Evolutionary conservation across 2,113 vertebrate genomes (phyloP), one percentile per base, ranked within the genome.

Genomic region (Collichthys lucidus): DNA sequence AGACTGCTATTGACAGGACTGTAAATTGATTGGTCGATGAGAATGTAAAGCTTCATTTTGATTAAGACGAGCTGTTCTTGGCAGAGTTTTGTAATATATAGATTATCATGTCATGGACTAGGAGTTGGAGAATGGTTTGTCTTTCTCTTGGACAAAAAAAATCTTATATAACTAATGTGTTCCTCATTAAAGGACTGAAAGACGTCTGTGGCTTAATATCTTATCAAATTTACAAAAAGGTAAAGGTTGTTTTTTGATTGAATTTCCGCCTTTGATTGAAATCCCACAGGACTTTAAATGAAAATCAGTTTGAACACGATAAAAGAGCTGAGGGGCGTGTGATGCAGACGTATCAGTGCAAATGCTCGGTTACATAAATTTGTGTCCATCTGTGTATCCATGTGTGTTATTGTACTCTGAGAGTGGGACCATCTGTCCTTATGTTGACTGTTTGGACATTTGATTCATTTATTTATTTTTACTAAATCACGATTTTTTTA

Each of bases 41-140:
- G 42, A 63, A 76, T 7, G 40, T 46, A 69, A 75, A 74, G 53
- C 71, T 46, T 46, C 24, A 31, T 70, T 73, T 70, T 35, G 50
- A 82, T 63, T 63, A 17, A 62, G 31, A 66, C 29, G 31, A 66
- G 55, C 17, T 61, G 16, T 44, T 67, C 26, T 73, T 59, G 70
- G 22, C 47, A 7, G 20, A 17, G 35, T 4, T 40, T 56, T 49
- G 65, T 40, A 40, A 76, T 0, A 0, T 56, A 69, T 63, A 19
- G 72, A 76, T 76, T 65, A 44, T 47, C 35, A 59, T 57, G 11
- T 29, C 50, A 15, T 55, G 4, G 40, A 17, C 40, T 40, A n/a
- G 50, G 31, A 52, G 15, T 20, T 19, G 46, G 61, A 26, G 35
- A 44, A 31, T 5, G 2, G 24, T n/a, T 71, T 64, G 20, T 46